phyloP scores from a whole-genome alignment of 2,888 invertebrate species.

The Brachypalpus laphriformis region DNA sequence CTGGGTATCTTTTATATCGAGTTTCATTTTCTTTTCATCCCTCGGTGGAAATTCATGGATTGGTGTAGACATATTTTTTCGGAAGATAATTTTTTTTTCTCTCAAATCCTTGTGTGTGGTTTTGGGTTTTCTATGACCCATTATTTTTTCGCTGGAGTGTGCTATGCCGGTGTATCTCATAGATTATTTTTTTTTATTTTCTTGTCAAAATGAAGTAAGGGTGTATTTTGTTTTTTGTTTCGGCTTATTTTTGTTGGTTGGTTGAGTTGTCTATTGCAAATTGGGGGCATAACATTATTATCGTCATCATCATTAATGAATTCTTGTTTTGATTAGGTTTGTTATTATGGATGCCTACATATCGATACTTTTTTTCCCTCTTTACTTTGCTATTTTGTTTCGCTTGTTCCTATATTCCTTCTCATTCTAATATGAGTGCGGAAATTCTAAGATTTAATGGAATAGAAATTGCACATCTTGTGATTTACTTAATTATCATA shows the following conservation, averaged over 20 bases:
- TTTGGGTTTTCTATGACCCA: conserved; percentile 52
- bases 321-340: conserved; percentile 72
- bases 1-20: conserved; percentile 26
- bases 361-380: conserved; percentile 35
- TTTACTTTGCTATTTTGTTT: conserved; percentile 17
- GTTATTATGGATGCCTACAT: conserved; percentile 57
- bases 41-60: conserved; percentile 44
- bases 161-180: conserved; percentile 16
- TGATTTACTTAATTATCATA: conserved; percentile 43
- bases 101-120: conserved; percentile 23
- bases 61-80: conserved; percentile 58
- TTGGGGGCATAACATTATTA: conserved; percentile 26
- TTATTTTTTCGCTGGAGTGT: conserved; percentile 59
- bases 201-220: conserved; percentile 21
- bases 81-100: conserved; percentile 22
- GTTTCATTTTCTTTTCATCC: conserved; percentile 13
- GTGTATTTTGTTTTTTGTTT: neutral
- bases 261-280: conserved; percentile 60
- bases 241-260: conserved; percentile 38
- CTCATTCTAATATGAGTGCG: neutral
- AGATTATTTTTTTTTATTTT: conserved; percentile 27
- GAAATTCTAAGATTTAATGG: neutral
- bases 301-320: conserved; percentile 68
- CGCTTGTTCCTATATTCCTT: neutral
- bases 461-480: neutral